These are phyloP conservation scores for Bradypus variegatus DNA, from an alignment of 2,797 vertebrate species.

Conservation along the genomic window DNA sequence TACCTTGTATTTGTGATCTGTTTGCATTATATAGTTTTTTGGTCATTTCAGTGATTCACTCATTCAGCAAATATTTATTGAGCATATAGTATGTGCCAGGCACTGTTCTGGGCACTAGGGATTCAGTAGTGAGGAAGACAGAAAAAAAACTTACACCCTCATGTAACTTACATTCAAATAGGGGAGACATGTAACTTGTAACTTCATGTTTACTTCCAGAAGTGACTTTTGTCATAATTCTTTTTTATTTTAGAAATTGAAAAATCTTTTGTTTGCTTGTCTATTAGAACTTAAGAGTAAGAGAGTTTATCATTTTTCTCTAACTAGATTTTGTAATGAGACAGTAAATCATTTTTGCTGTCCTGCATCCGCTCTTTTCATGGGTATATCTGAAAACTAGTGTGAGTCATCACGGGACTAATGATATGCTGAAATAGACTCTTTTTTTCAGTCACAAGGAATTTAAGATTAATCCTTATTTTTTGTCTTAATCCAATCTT, in stretches of 20 bases:
- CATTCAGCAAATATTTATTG: neutral
- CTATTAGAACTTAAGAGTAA: neutral
- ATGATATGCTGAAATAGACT: neutral
- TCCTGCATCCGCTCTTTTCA: neutral
- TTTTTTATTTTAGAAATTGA: neutral
- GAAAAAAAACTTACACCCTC: neutral
- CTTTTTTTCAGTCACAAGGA: neutral
- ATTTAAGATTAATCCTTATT: neutral
- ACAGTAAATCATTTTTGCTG: rapidly evolving
- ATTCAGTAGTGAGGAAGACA: neutral
- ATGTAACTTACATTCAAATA: neutral
- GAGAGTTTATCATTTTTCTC: neutral
- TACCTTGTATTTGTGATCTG: rapidly evolving
- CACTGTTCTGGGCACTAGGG: neutral
- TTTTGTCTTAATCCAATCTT: neutral
- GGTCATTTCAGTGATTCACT: neutral
- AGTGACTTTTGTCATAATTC: neutral
- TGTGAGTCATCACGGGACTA: neutral
- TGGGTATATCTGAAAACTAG: neutral
- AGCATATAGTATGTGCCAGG: rapidly evolving
- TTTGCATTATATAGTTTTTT: neutral
- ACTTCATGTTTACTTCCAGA: neutral
- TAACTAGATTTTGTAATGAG: neutral
- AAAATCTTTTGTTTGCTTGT: neutral
- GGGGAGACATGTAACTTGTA: rapidly evolving